Evolutionary conservation across 2,888 invertebrate species (phyloP).

Genomic region (Troides oblongomaculatus): DNA sequence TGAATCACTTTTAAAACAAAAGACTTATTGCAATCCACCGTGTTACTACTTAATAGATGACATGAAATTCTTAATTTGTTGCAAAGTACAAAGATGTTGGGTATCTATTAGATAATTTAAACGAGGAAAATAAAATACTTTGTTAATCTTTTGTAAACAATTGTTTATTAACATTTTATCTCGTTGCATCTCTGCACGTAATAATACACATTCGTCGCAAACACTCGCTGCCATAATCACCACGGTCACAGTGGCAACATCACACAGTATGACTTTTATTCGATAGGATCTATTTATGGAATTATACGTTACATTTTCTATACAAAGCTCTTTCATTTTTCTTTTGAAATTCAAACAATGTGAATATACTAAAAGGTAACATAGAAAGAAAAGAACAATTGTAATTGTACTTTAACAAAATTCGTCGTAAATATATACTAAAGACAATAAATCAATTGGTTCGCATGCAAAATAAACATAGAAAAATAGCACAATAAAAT

Average conservation of each 20-base stretch:
- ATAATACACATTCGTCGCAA: constrained; percentile 68
- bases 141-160: constrained; percentile 79
- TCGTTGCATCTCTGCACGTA: constrained; percentile 71
- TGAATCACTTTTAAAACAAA: too few species aligned
- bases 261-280: constrained; percentile 74
- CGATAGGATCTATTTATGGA: constrained; percentile 70
- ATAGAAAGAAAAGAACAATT: constrained; percentile 40
- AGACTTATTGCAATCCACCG: too few species aligned
- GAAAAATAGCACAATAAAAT: constrained; percentile 63
- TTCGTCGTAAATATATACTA: constrained; percentile 47
- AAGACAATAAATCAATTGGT: constrained; percentile 50
- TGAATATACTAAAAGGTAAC: constrained; percentile 73
- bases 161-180: constrained; percentile 81
- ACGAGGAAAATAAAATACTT: constrained; percentile 54
- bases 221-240: constrained; percentile 65
- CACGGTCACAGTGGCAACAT: constrained; percentile 55
- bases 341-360: constrained; percentile 66
- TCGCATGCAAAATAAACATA: constrained; percentile 68
- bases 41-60: too few species aligned
- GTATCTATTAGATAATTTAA: not conserved
- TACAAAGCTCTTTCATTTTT: constrained; percentile 74
- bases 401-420: constrained; percentile 54
- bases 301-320: constrained; percentile 62
- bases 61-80: too few species aligned
- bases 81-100: too few species aligned